Conservation (phyloP, 2,888 invertebrate species). For the Eupithecia pulchellata region DNA sequence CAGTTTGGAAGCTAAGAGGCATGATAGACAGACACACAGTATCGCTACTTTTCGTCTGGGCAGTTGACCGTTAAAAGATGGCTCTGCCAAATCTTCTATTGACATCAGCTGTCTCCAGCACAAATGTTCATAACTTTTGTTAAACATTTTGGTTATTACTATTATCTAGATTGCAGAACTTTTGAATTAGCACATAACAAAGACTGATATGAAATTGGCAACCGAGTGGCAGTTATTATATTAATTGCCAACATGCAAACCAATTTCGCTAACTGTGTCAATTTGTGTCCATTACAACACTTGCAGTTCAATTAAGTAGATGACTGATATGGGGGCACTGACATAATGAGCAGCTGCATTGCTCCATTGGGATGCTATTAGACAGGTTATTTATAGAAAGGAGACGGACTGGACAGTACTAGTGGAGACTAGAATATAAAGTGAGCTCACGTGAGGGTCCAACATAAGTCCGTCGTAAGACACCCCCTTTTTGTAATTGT, state of each 20-base stretch:
- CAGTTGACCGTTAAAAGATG: neutral
- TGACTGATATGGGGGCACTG: conserved; percentile 11
- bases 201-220: neutral
- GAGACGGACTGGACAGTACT: neutral
- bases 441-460: neutral
- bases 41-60: neutral
- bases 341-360: conserved; percentile 6
- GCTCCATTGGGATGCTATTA: neutral
- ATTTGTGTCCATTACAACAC: conserved; percentile 15
- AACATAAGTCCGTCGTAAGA: neutral
- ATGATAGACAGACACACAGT: neutral
- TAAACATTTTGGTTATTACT: neutral
- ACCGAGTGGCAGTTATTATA: neutral
- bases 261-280: conserved; percentile 22
- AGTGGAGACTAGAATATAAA: neutral
- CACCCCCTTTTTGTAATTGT: neutral
- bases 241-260: conserved; percentile 24
- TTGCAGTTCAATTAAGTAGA: neutral
- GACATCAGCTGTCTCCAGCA: neutral
- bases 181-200: neutral
- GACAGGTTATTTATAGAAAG: neutral
- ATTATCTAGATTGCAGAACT: neutral
- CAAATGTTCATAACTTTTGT: neutral
- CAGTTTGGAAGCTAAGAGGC: neutral
- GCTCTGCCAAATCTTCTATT: neutral